Percentiles rank a stretch among this genome's conserved stretches.
Conservation (phyloP, 1,140 invertebrate genomes). For the Drosophila neocordata region DNA sequence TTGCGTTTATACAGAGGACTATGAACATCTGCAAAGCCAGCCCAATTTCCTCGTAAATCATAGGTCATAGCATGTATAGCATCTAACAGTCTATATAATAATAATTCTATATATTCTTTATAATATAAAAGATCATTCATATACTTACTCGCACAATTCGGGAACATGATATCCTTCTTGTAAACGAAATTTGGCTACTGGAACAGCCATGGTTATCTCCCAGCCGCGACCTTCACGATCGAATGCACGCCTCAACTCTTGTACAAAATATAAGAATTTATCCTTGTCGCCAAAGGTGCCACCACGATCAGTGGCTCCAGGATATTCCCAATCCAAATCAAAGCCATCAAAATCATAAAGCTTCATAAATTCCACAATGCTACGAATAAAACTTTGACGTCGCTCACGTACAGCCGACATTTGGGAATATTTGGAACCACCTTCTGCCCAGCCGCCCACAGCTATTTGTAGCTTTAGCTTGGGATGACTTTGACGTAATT, state of each 20-base stretch:
- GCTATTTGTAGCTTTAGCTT: conserved; percentile 90
- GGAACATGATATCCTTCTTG: conserved; percentile 95
- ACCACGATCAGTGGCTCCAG: conserved; percentile 92
- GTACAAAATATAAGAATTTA: conserved; percentile 91
- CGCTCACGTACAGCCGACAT: conserved; percentile 88
- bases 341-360: conserved; percentile 92
- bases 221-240: conserved; percentile 88
- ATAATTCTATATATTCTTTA: background rate
- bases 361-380: conserved; percentile 90
- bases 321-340: conserved; percentile 94
- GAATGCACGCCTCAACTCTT: conserved; percentile 91
- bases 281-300: conserved; percentile 93
- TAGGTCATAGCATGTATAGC: conserved; percentile 96
- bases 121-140: too few species aligned
- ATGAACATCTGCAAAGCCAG: conserved; percentile 93
- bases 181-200: conserved; percentile 91
- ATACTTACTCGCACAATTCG: conserved; percentile 91
- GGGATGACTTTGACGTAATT: conserved; percentile 88
- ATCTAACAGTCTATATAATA: conserved; percentile 84
- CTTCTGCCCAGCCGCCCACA: conserved; percentile 94
- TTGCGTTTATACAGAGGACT: conserved; percentile 92
- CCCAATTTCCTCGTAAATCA: conserved; percentile 96
- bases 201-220: conserved; percentile 94
- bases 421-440: conserved; percentile 92
- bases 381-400: conserved; percentile 89